These are phyloP conservation scores for Papilio demoleus DNA, from an alignment of 2,888 invertebrate genomes.

Conservation along the genomic window DNA sequence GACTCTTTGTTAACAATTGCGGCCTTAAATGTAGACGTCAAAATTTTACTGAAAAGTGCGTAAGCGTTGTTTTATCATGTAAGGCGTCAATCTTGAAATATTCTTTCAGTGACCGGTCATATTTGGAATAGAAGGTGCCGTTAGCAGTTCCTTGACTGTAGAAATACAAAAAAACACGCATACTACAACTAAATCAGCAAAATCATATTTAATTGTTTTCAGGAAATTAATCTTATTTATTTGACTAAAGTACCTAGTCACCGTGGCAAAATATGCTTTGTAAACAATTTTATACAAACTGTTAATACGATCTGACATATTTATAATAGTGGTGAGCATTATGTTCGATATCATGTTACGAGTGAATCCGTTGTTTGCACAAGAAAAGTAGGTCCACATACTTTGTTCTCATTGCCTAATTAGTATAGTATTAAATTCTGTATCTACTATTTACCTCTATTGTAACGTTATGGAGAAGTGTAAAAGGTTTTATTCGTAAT, in stretches of 20 bases:
- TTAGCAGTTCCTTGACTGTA: too few relatives aligned
- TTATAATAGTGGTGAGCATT: conserved; percentile 1
- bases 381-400: conserved; percentile 4
- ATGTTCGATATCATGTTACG: conserved; percentile 1
- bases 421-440: conserved; percentile 1
- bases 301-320: not conserved
- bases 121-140: too few relatives aligned
- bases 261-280: not conserved
- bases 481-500: too few relatives aligned
- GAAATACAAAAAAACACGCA: too few relatives aligned
- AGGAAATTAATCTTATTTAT: not conserved
- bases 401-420: not conserved
- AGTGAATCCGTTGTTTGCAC: conserved; percentile 18
- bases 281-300: not conserved
- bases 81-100: too few relatives aligned
- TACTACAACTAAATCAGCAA: too few relatives aligned
- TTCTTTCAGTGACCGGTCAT: too few relatives aligned
- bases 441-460: not conserved
- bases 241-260: not conserved
- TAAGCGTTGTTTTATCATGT: too few relatives aligned
- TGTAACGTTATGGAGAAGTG: not conserved
- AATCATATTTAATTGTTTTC: not conserved
- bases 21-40: too few relatives aligned
- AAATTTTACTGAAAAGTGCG: too few relatives aligned
- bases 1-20: too few relatives aligned